Evolutionary conservation across 2,888 invertebrate species (phyloP), one percentile per base, ranked within the genome.

Genomic region (Ctena decussata): DNA sequence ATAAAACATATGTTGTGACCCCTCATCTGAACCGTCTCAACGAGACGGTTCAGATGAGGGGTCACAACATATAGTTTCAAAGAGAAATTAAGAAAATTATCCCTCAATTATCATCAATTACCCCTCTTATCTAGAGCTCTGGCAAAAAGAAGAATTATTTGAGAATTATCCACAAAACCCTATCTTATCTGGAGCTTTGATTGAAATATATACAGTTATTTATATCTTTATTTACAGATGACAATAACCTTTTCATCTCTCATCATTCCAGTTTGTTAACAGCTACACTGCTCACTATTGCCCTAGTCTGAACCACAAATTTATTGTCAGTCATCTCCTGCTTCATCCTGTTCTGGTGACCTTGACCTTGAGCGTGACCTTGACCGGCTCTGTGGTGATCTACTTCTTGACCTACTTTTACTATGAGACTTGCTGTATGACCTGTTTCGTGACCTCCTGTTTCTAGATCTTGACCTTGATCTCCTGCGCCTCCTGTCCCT

Each of bases 381-480:
- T 46, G 80, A 80, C 15, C 78, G 72, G 30, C 85, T 84, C 46
- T 85, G 82, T 30, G 85, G 85, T 27, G 92, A 91, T 75, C 90
- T 89, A 49, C 86, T 87, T 49, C 84, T 82, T 21, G 91, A 91
- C 44, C 90, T 80, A 74, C 90, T 90, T 57, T 89, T 86, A 53
- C 86, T 87, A n/a, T 81, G 86, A 77, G 92, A 92, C 44, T 90
- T 70, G 69, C 77, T 77, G 69, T 85, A 78, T 18, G 92, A 92
- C 35, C 89, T 85, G 85, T 93, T 92, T 72, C 88, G 86, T n/a
- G 86, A 84, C 18, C 90, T 90, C 35, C 84, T 79, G 44, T 90
- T 89, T 72, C 90, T 84, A 44, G 90, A 90, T 72, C 90, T 84
- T 41, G 90, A 89, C 49, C 85, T 82, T 24, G 80, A 83, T 12